Percentiles rank a stretch among this genome's conserved stretches.
These are phyloP conservation scores for Ceratosolen fusciceps DNA, from an alignment of 1,140 invertebrate genomes.

Conservation along the genomic window DNA sequence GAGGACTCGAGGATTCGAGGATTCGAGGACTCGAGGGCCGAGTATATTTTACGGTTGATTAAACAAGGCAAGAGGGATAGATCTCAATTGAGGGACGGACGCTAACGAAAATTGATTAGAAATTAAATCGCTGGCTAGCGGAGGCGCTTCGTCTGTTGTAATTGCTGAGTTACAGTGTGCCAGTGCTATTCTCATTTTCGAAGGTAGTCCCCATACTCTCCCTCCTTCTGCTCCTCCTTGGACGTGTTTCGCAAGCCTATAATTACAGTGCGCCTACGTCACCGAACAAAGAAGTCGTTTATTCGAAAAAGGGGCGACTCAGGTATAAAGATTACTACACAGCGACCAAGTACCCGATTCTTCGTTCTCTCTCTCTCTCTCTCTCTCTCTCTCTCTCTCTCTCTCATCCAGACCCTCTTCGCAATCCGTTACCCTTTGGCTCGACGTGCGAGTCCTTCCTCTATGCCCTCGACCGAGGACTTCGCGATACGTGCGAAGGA, in stretches of 20 bases:
- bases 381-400: background rate
- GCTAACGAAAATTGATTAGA: slow-evolving; percentile 25
- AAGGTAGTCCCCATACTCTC: slow-evolving; percentile 31
- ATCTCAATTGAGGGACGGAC: background rate
- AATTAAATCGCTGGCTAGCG: background rate
- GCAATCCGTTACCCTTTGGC: background rate
- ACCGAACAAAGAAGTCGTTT: slow-evolving; percentile 35
- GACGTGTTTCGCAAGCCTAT: slow-evolving; percentile 1
- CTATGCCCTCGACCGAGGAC: background rate
- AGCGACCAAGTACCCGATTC: slow-evolving; percentile 25
- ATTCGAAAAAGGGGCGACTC: slow-evolving; percentile 18
- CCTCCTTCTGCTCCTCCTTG: no score
- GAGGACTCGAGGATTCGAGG: no score
- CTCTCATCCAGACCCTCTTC: no score
- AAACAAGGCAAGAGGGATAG: background rate
- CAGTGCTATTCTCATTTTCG: slow-evolving; percentile 26
- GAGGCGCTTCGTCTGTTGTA: background rate
- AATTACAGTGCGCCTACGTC: slow-evolving; percentile 28
- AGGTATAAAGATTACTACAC: slow-evolving; percentile 25
- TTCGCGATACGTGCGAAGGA: background rate
- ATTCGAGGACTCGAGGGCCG: background rate
- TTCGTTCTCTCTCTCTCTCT: background rate
- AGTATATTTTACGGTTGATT: background rate
- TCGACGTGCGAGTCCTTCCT: background rate
- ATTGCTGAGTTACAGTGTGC: background rate